Evolutionary conservation across 2,113 vertebrate species (phyloP).

Genomic region (Hiodon alosoides): DNA sequence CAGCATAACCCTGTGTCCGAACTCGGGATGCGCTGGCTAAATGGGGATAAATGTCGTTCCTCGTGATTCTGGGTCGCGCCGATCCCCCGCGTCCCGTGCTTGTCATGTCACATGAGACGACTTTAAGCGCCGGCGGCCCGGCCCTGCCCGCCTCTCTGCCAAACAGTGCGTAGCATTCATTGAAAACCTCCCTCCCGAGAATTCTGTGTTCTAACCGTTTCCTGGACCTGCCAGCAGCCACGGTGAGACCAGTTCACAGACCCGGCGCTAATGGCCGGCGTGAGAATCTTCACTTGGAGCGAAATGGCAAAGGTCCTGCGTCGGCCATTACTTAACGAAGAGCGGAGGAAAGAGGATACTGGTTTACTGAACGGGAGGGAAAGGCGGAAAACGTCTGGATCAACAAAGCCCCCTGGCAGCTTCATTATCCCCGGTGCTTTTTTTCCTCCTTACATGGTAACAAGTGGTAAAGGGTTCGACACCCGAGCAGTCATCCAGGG

Average conservation of each 20-base stretch:
- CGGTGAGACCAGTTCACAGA: not conserved
- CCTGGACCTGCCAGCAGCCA: not conserved
- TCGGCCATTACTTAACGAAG: conserved; percentile 34
- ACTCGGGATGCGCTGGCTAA: not conserved
- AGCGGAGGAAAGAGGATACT: conserved; percentile 29
- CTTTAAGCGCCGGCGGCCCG: not conserved
- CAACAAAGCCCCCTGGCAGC: not conserved
- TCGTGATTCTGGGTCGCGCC: conserved; percentile 17
- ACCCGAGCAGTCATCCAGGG: not conserved
- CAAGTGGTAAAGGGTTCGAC: not conserved
- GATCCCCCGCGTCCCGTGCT: not conserved
- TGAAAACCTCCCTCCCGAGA: not conserved
- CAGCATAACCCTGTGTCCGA: too few species aligned
- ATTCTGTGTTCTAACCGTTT: conserved; percentile 7
- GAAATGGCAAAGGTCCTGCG: conserved; percentile 35
- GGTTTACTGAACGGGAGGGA: conserved; percentile 34
- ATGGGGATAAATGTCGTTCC: not conserved
- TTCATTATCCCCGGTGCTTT: too few species aligned
- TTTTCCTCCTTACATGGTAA: too few species aligned
- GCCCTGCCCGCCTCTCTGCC: conserved; percentile 14
- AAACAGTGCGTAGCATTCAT: conserved; percentile 13
- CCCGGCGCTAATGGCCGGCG: not conserved
- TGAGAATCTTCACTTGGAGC: conserved; percentile 30
- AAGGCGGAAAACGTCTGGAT: not conserved
- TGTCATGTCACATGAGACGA: not conserved